Percentiles rank a stretch among this genome's conserved stretches.
phyloP scores from a whole-genome alignment of 1,140 invertebrate species.

The Zeugodacus cucurbitae region DNA sequence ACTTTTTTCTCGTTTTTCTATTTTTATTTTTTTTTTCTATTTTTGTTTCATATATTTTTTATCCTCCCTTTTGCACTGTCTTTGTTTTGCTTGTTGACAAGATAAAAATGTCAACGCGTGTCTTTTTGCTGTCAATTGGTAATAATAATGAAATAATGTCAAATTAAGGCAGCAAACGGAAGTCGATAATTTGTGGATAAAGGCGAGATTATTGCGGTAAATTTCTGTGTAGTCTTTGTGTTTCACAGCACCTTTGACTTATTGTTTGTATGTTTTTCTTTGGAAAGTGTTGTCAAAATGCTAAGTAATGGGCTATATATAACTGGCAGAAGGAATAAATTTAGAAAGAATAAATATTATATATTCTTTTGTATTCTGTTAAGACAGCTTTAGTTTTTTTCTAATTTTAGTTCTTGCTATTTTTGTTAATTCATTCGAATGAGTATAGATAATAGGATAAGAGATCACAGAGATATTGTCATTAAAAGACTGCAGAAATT shows the following conservation, averaged over 20 bases:
- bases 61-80: neutral
- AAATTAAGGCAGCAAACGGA: slow-evolving; percentile 23
- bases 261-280: neutral
- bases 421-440: too few species aligned
- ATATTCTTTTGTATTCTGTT: too few species aligned
- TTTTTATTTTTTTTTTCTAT: neutral
- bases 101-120: slow-evolving; percentile 35
- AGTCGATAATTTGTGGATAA: neutral
- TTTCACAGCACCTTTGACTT: neutral
- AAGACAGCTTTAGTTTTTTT: too few species aligned
- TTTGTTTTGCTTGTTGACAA: slow-evolving; percentile 6
- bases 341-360: too few species aligned
- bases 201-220: neutral
- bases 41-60: neutral
- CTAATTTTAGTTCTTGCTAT: too few species aligned
- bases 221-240: neutral
- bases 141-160: slow-evolving; percentile 39
- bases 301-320: neutral
- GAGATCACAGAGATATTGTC: too few species aligned
- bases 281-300: neutral
- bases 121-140: slow-evolving; percentile 29
- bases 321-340: neutral
- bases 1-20: neutral
- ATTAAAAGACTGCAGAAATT: too few species aligned
- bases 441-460: too few species aligned